Conservation (phyloP, 2,888 invertebrate genomes). For the Lasioglossum calceatum region DNA sequence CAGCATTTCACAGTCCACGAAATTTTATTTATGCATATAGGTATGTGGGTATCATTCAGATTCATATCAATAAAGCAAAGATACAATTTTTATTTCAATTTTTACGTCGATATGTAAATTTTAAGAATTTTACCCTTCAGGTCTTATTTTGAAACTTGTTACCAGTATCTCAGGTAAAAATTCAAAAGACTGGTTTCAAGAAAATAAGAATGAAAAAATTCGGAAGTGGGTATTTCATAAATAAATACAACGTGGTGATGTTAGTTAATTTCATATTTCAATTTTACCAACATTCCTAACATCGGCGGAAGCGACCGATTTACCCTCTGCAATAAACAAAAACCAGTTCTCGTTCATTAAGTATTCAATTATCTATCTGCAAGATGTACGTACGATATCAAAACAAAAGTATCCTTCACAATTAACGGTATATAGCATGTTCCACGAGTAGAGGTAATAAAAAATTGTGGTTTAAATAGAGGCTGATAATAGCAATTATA, state of each 20-base stretch:
- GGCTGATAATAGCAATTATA: neutral
- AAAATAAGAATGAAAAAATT: neutral
- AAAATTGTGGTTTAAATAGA: neutral
- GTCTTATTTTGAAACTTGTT: neutral
- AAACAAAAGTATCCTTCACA: neutral
- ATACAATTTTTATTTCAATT: neutral
- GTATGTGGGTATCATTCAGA: neutral
- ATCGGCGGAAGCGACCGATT: neutral
- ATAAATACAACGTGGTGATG: neutral
- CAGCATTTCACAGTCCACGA: neutral
- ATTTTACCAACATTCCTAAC: neutral
- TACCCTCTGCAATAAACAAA: neutral
- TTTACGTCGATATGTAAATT: neutral
- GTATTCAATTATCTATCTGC: neutral
- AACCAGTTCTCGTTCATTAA: neutral
- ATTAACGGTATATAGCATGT: neutral
- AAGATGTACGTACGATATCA: neutral
- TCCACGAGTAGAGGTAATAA: neutral
- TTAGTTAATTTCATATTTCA: neutral
- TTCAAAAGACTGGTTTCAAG: neutral
- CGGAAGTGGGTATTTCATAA: neutral
- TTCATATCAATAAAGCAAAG: neutral
- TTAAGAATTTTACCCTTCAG: neutral
- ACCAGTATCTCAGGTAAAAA: neutral
- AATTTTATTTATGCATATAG: neutral